These are phyloP conservation scores for Crossoptilon crossoptilon DNA, from an alignment of 2,797 vertebrate species.

Conservation along the genomic window DNA sequence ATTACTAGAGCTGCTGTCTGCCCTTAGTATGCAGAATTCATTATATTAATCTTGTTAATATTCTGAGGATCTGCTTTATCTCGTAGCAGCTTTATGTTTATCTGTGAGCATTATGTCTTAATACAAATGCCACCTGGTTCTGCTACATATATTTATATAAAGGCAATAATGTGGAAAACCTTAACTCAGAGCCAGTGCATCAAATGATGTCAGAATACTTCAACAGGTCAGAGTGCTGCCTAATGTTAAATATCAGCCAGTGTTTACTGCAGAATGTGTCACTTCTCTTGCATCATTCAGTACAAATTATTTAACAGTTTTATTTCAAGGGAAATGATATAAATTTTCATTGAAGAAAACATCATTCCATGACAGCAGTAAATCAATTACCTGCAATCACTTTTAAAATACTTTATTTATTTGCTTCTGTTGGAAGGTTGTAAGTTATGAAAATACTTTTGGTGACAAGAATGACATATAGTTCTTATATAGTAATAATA, in stretches of 20 bases:
- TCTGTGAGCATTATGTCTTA: background rate
- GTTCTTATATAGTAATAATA: background rate
- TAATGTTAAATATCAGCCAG: background rate
- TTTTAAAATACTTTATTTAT: constrained; percentile 76
- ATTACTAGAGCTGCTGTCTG: background rate
- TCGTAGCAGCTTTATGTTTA: background rate
- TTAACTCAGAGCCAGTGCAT: background rate
- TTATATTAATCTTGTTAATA: background rate
- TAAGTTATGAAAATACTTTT: constrained; percentile 76
- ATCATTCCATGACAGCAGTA: constrained; percentile 63
- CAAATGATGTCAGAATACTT: background rate
- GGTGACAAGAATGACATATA: constrained; percentile 72
- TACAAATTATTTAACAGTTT: constrained; percentile 55
- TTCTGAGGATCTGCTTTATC: constrained; percentile 3
- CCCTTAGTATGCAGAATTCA: background rate
- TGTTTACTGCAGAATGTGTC: constrained; percentile 10
- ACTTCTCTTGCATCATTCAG: background rate
- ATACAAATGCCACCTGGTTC: constrained; percentile 11
- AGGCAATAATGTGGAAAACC: constrained; percentile 8
- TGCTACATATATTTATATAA: background rate
- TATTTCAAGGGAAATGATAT: constrained; percentile 49
- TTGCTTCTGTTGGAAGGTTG: constrained; percentile 51
- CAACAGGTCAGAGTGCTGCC: background rate
- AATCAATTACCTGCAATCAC: constrained; percentile 72
- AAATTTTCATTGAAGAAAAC: constrained; percentile 77